A percentile compares a stretch with the other conserved stretches of the same genome.
phyloP scores from a whole-genome alignment of 1,140 invertebrate species.

The Conus ventricosus region DNA sequence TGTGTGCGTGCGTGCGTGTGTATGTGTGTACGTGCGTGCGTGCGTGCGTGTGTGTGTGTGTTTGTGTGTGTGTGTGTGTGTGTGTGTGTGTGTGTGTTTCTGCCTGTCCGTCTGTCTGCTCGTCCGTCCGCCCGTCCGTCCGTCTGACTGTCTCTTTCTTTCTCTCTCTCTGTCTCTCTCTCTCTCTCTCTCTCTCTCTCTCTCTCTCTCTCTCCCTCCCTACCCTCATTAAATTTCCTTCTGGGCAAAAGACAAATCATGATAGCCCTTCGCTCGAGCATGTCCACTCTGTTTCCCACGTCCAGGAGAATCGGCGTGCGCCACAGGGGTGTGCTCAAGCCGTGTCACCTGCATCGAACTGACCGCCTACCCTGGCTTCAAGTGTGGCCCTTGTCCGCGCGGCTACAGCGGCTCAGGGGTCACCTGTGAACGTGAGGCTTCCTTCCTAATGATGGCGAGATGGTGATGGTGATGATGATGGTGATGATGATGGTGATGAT shows the following conservation, averaged over 20 bases:
- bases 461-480: too few species aligned
- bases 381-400: constrained; percentile 45
- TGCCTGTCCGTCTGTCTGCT: too few species aligned
- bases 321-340: constrained; percentile 35
- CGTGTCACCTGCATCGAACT: constrained; percentile 37
- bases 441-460: background rate
- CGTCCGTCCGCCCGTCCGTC: too few species aligned
- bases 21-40: too few species aligned
- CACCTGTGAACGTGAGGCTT: constrained; percentile 42
- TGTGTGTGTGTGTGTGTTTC: too few species aligned
- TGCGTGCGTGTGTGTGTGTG: too few species aligned
- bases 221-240: background rate
- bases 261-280: background rate
- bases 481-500: too few species aligned
- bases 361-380: constrained; percentile 42
- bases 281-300: background rate
- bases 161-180: too few species aligned
- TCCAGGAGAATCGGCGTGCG: constrained; percentile 40
- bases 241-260: background rate
- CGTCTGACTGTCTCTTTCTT: too few species aligned
- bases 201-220: background rate
- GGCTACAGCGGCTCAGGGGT: constrained; percentile 49
- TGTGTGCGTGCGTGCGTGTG: too few species aligned
- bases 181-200: too few species aligned
- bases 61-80: too few species aligned